A percentile compares a stretch with the other conserved stretches of the same genome.
Evolutionary conservation across 2,888 invertebrate genomes (phyloP).

Genomic region (Euzetes globulus): DNA sequence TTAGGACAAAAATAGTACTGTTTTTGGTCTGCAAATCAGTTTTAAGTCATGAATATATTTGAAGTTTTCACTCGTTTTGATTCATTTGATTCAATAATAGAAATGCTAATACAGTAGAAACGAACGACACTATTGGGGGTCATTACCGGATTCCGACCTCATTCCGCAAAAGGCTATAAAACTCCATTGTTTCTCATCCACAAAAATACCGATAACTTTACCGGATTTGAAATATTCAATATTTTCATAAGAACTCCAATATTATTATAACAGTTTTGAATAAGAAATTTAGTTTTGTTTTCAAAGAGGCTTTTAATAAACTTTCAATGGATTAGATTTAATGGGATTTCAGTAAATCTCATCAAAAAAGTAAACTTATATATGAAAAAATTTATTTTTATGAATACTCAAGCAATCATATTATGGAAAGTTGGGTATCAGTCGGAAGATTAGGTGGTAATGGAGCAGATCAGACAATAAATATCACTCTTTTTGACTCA

Average conservation of each 20-base stretch:
- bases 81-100: not conserved
- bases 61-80: not conserved
- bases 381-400: not conserved
- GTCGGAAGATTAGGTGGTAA: not conserved
- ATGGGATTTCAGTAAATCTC: not conserved
- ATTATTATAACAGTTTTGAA: no score
- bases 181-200: not conserved
- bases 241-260: no score
- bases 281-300: no score
- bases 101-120: not conserved
- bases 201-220: not conserved
- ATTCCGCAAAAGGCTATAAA: not conserved
- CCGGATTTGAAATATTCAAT: not conserved
- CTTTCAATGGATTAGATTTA: not conserved
- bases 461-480: not conserved
- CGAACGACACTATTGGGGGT: not conserved
- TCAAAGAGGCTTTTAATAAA: no score
- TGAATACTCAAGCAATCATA: not conserved
- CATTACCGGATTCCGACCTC: not conserved
- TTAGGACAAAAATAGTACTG: not conserved
- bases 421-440: not conserved
- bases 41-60: not conserved
- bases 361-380: not conserved
- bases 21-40: not conserved
- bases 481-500: not conserved